Base-by-base conservation (phyloP, 2,888 invertebrate species). In the Arctia plantaginis region DNA sequence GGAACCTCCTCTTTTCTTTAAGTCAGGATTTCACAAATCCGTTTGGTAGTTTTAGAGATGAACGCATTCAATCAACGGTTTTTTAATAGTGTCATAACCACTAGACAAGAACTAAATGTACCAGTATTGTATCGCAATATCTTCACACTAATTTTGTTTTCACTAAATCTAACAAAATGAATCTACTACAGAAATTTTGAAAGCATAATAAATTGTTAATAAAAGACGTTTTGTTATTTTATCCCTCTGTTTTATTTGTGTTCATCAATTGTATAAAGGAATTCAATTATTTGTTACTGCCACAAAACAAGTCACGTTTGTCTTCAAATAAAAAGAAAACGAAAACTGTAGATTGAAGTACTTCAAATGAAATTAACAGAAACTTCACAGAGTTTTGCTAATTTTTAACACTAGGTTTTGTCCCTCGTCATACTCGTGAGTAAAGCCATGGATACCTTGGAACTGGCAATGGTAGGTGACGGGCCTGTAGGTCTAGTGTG, bases 281-380 rank as follows among this genome's bases (percentile, higher is more conserved):
- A 62, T 62, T 30, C 62, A 62, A 62, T 62, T 62, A 62, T 62
- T 62, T 62, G 62, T 62, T 39, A 66, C 66, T 39, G 13, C n/a
- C 13, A 66, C 62, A 30, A 62, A 30, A 30, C 62, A 30, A 62
- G 62, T 62, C 62, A 62, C 62, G 62, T 30, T 62, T 18, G 62
- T 62, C 62, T 62, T 62, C 18, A 62, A 62, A 62, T 59, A 27
- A 59, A 59, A 27, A 30, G 15, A 7, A 30, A 30, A 30, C 0
- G 30, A 62, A 62, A 1, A 27, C 23, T 15, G 6, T 30, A 30
- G 18, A 62, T 62, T 18, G 30, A 62, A 18, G 18, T 30, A 62
- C 30, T 59, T 59, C 27, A 30, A 30, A 62, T 62, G 55, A 59
- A 59, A 27, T 27, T 27, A 27, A 59, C 12, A 15, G 59, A 59